Evolutionary conservation across 2,797 vertebrate genomes (phyloP).

Genomic region (Dermochelys coriacea): DNA sequence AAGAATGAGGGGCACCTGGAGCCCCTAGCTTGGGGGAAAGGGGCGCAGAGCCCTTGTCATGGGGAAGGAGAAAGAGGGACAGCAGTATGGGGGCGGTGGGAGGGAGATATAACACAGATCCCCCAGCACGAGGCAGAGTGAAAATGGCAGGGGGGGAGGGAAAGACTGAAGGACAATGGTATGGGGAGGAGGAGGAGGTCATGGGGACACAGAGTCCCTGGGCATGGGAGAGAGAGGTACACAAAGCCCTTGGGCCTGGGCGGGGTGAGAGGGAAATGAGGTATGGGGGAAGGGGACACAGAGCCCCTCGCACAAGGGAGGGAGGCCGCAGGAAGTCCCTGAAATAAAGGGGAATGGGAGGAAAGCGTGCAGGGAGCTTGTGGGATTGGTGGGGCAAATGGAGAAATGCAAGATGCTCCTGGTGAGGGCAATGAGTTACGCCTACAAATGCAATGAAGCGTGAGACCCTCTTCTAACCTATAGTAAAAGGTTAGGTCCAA

Average conservation of each 20-base stretch:
- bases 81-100: not conserved
- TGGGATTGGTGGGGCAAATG: not conserved
- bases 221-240: not conserved
- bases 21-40: not conserved
- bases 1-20: too few species aligned
- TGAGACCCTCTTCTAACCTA: not conserved
- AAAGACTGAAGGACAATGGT: not conserved
- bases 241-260: not conserved
- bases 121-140: not conserved
- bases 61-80: not conserved
- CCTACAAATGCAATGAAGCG: not conserved
- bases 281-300: not conserved
- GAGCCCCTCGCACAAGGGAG: not conserved
- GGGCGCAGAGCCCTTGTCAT: not conserved
- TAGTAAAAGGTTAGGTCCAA: not conserved
- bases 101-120: not conserved
- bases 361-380: not conserved
- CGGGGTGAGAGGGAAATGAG: not conserved
- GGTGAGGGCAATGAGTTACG: not conserved
- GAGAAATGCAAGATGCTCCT: not conserved
- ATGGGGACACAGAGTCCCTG: not conserved
- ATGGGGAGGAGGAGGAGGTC: too few species aligned
- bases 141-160: not conserved
- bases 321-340: not conserved
- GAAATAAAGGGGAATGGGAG: not conserved